These are phyloP conservation scores for Fulmarus glacialis DNA, from an alignment of 2,113 vertebrate genomes.

Conservation along the genomic window DNA sequence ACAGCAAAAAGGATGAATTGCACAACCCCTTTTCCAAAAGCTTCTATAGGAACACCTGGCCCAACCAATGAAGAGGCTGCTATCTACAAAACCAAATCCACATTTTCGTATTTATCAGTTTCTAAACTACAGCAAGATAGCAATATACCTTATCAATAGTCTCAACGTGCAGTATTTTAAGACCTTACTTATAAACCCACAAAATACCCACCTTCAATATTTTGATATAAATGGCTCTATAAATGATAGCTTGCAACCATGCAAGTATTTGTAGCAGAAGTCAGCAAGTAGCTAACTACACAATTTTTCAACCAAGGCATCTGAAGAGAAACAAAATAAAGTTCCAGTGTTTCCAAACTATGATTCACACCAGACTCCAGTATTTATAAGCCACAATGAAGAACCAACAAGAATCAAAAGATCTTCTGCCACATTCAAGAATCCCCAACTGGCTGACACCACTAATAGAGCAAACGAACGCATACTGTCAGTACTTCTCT, in stretches of 20 bases:
- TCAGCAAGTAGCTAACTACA: background rate
- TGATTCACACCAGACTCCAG: background rate
- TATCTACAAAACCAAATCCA: background rate
- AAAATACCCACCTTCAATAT: background rate
- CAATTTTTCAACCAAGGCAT: background rate
- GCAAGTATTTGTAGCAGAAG: background rate
- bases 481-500: slow-evolving; percentile 38
- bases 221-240: background rate
- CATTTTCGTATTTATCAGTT: background rate
- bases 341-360: background rate
- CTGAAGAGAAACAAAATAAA: background rate
- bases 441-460: slow-evolving; percentile 42
- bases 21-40: background rate
- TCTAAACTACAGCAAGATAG: background rate
- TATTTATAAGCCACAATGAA: background rate
- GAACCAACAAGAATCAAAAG: background rate
- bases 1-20: background rate
- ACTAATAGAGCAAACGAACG: slow-evolving; percentile 29
- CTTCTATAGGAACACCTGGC: background rate
- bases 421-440: background rate
- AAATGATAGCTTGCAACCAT: background rate
- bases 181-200: background rate
- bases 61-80: background rate
- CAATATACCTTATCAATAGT: background rate
- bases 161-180: background rate